Percentiles rank a stretch among this genome's conserved stretches.
Conservation (phyloP, 2,888 invertebrate genomes). For the Scaptomyza caliginosa region DNA sequence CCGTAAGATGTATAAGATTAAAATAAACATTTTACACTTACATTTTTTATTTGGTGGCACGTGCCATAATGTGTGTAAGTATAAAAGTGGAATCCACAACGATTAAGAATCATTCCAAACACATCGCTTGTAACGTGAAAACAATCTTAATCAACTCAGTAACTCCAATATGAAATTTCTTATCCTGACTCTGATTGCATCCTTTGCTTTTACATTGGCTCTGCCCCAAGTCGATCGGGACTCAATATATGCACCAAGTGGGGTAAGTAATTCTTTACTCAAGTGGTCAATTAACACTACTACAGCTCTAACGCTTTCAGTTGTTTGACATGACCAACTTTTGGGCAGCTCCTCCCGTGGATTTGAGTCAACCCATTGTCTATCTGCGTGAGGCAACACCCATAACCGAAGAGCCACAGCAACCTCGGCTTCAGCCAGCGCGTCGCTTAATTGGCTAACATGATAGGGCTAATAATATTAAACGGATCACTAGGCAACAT, state of each 20-base stretch:
- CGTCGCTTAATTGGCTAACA: neutral
- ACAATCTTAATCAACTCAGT: neutral
- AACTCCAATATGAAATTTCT: conserved; percentile 45
- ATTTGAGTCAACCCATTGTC: neutral
- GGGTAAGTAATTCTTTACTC: conserved; percentile 37
- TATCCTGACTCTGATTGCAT: conserved; percentile 33
- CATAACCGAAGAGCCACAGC: neutral
- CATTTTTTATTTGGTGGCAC: neutral
- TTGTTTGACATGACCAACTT: neutral
- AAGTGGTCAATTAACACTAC: neutral
- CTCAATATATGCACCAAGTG: conserved; percentile 55
- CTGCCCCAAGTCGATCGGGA: conserved; percentile 59
- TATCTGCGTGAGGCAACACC: neutral
- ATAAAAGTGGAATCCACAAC: conserved; percentile 36
- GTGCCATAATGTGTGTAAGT: conserved; percentile 24
- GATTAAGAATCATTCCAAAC: conserved; percentile 40
- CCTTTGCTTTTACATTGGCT: conserved; percentile 36
- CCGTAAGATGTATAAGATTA: neutral
- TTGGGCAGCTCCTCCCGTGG: neutral
- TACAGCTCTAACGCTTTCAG: neutral
- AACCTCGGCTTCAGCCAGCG: neutral
- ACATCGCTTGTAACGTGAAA: conserved; percentile 15
- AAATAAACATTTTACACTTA: conserved; percentile 1
- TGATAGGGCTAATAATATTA: too few species aligned
- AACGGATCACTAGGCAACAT: too few species aligned